Conservation (phyloP, 2,797 vertebrate species). For the Sebastes cheni region DNA sequence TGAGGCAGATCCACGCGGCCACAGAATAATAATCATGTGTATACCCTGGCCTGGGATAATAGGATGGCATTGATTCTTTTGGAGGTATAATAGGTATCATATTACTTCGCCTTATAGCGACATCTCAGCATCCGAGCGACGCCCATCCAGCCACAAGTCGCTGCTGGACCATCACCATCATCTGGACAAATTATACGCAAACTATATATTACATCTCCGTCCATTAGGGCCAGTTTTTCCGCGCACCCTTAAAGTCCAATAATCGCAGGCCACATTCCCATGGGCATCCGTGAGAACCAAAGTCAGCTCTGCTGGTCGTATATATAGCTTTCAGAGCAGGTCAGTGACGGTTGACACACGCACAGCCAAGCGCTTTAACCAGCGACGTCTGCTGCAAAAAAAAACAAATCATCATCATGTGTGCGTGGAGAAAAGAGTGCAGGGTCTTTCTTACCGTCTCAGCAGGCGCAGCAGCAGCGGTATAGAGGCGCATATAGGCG, state of each 20-base stretch:
- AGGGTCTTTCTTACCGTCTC: conserved; percentile 77
- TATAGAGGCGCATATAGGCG: conserved; percentile 30
- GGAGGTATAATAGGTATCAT: conserved; percentile 32
- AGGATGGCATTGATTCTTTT: conserved; percentile 51
- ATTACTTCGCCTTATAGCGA: conserved; percentile 50
- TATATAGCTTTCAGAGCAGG: conserved; percentile 31
- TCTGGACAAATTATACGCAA: conserved; percentile 7
- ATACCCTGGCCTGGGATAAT: conserved; percentile 42
- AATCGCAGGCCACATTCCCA: conserved; percentile 78
- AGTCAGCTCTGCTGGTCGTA: conserved; percentile 37
- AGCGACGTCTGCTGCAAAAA: conserved; percentile 2
- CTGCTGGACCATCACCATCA: conserved; percentile 44
- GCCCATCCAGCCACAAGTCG: conserved; percentile 70
- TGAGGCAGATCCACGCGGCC: conserved; percentile 53
- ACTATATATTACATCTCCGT: conserved; percentile 13
- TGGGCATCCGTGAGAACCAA: conserved; percentile 71
- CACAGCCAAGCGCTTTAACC: background rate
- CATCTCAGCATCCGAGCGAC: conserved; percentile 65
- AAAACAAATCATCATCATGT: background rate
- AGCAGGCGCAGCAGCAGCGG: conserved; percentile 58
- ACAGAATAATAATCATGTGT: conserved; percentile 54
- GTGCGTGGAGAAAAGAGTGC: conserved; percentile 20
- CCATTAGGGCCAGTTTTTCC: conserved; percentile 44
- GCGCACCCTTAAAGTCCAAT: conserved; percentile 45
- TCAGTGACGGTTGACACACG: conserved; percentile 35